phyloP scores from a whole-genome alignment of 2,888 invertebrate genomes.

The Saturnia japonica region DNA sequence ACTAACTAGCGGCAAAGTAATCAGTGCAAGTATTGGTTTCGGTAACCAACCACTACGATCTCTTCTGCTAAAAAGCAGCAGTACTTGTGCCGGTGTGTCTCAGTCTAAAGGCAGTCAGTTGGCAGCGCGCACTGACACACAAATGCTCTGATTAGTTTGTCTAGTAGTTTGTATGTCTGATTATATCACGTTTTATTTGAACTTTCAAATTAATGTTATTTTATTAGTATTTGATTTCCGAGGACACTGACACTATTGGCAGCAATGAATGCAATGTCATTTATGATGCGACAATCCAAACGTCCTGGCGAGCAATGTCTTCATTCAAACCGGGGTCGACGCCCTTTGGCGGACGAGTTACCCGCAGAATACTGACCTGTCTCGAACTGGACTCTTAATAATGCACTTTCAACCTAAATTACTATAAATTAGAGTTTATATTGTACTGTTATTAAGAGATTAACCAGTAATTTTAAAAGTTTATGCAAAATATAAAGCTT shows the following conservation, averaged over 20 bases:
- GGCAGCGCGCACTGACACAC: background rate
- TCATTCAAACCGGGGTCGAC: slow-evolving; percentile 64
- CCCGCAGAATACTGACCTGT: slow-evolving; percentile 70
- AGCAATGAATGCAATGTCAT: slow-evolving; percentile 44
- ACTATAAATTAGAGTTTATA: slow-evolving; percentile 40
- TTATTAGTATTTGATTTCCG: slow-evolving; percentile 13
- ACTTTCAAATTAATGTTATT: background rate
- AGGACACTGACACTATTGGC: slow-evolving; percentile 35
- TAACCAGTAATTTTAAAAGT: background rate
- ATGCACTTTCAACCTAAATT: slow-evolving; percentile 43
- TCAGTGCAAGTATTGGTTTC: background rate
- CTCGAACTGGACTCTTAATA: slow-evolving; percentile 42
- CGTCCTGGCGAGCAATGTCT: slow-evolving; percentile 54
- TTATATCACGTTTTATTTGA: background rate
- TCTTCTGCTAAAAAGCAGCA: background rate
- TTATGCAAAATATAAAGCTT: background rate
- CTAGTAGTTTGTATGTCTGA: no score
- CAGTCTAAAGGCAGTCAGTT: background rate
- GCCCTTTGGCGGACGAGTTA: slow-evolving; percentile 61
- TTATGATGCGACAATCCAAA: slow-evolving; percentile 61
- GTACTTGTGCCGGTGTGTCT: background rate
- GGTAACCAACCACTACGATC: background rate
- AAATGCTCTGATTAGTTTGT: background rate
- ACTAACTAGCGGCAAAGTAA: background rate
- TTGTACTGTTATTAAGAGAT: slow-evolving; percentile 24